These are phyloP conservation scores for Acanthacorydalis orientalis DNA, from an alignment of 2,888 invertebrate genomes.

Conservation along the genomic window DNA sequence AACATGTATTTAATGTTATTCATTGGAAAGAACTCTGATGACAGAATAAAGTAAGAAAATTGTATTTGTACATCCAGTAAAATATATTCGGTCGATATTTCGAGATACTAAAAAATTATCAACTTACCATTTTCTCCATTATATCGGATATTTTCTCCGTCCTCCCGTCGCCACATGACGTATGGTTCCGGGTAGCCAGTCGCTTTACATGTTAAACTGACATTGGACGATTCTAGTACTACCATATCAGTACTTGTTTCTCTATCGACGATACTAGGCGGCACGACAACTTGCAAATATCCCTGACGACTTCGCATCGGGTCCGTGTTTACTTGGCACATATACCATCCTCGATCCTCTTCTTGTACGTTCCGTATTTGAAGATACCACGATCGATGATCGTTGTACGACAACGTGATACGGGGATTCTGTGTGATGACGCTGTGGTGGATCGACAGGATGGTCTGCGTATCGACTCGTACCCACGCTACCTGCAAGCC, in stretches of 20 bases:
- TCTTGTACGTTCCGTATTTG: slow-evolving; percentile 80
- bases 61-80: too few relatives aligned
- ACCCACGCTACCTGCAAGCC: slow-evolving; percentile 74
- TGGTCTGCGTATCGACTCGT: slow-evolving; percentile 81
- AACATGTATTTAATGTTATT: too few relatives aligned
- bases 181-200: slow-evolving; percentile 80
- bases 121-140: slow-evolving; percentile 70
- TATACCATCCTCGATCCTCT: slow-evolving; percentile 77
- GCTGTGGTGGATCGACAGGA: slow-evolving; percentile 79
- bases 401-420: slow-evolving; percentile 72
- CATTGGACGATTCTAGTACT: slow-evolving; percentile 75
- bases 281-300: slow-evolving; percentile 82
- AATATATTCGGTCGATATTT: too few relatives aligned
- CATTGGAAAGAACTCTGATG: too few relatives aligned
- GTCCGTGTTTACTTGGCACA: slow-evolving; percentile 87
- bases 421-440: slow-evolving; percentile 83
- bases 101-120: neutral
- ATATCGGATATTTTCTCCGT: slow-evolving; percentile 75
- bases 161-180: slow-evolving; percentile 84
- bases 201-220: slow-evolving; percentile 74
- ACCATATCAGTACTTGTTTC: slow-evolving; percentile 87
- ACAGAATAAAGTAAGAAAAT: too few relatives aligned
- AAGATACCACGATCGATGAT: slow-evolving; percentile 82
- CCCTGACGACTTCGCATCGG: slow-evolving; percentile 86
- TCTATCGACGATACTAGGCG: slow-evolving; percentile 75